These are phyloP conservation scores for Naja naja DNA, from an alignment of 2,113 vertebrate species.

Conservation along the genomic window DNA sequence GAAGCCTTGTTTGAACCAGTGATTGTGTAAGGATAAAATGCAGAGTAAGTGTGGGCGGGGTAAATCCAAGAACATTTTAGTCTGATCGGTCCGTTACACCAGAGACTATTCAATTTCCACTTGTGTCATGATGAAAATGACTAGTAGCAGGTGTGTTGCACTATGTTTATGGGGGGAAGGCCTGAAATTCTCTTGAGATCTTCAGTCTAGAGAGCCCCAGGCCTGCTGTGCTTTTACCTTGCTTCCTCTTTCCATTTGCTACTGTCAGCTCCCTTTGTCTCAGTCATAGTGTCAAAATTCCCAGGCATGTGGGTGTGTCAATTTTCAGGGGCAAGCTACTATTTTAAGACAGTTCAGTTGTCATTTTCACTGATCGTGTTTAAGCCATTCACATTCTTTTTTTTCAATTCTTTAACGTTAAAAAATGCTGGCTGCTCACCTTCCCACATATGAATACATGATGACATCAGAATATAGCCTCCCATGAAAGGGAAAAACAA, in stretches of 20 bases:
- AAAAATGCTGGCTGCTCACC: not conserved
- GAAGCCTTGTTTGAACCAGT: not conserved
- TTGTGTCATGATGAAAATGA: not conserved
- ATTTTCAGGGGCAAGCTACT: not conserved
- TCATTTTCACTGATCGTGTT: not conserved
- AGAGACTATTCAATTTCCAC: not conserved
- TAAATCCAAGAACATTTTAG: not conserved
- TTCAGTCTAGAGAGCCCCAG: not conserved
- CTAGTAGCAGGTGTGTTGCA: not conserved
- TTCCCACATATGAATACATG: not conserved
- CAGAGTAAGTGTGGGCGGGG: not conserved
- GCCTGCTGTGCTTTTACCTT: not conserved
- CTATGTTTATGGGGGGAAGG: not conserved
- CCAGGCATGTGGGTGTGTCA: not conserved
- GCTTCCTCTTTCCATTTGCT: not conserved
- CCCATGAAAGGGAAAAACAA: not conserved
- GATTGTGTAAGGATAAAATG: not conserved
- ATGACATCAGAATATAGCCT: not conserved
- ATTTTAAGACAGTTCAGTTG: not conserved
- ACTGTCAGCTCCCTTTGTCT: not conserved
- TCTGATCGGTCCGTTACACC: not conserved
- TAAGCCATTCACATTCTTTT: not conserved
- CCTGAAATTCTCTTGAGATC: not conserved
- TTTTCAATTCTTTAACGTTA: not conserved
- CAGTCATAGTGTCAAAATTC: not conserved